Conservation (phyloP, 2,888 invertebrate genomes). For the Nematopogon swammerdamellus region DNA sequence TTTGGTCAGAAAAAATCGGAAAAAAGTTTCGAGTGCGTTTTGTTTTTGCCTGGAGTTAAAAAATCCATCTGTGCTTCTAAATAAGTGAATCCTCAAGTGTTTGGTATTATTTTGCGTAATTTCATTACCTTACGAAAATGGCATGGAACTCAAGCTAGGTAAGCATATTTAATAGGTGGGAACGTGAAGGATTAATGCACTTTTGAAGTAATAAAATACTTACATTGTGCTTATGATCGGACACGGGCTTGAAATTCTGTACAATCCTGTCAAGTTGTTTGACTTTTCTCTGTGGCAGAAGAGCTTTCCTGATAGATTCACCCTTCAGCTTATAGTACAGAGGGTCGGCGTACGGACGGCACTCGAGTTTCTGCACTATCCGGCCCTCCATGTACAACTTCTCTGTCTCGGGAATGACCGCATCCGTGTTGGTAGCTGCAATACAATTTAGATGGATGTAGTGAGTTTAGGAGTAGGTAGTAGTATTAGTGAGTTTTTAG, state of each 20-base stretch:
- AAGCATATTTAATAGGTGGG: too few relatives aligned
- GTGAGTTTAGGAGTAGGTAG: not conserved
- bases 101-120: too few relatives aligned
- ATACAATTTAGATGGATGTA: too few relatives aligned
- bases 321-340: conserved; percentile 90
- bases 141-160: too few relatives aligned
- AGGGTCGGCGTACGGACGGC: conserved; percentile 82
- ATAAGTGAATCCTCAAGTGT: too few relatives aligned
- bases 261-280: conserved; percentile 85
- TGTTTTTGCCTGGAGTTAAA: too few relatives aligned
- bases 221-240: conserved; percentile 90
- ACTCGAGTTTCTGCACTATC: conserved; percentile 95
- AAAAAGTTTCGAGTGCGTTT: too few relatives aligned
- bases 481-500: not conserved
- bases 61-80: too few relatives aligned
- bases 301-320: conserved; percentile 82
- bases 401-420: conserved; percentile 73
- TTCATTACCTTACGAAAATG: too few relatives aligned
- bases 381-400: conserved; percentile 89
- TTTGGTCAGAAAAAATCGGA: too few relatives aligned
- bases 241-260: conserved; percentile 88
- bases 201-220: too few relatives aligned
- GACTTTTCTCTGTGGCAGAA: conserved; percentile 81
- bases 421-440: conserved; percentile 61
- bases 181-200: too few relatives aligned